phyloP scores from a whole-genome alignment of 2,113 vertebrate species.

The Podarcis cretensis region DNA sequence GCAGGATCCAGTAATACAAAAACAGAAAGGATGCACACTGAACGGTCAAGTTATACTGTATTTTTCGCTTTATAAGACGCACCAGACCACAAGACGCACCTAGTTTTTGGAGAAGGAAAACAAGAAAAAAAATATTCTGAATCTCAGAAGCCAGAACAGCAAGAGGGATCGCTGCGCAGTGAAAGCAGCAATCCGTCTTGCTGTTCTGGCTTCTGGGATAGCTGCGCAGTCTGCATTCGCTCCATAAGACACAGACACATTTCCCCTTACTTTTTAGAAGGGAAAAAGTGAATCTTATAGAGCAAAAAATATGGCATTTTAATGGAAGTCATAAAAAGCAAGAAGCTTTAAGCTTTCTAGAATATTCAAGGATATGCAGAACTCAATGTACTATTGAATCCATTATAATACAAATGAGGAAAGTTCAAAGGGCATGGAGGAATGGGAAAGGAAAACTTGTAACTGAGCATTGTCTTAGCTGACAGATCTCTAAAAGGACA shows the following conservation, averaged over 20 bases:
- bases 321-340: neutral
- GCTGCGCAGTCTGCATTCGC: too few relatives aligned
- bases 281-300: too few relatives aligned
- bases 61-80: too few relatives aligned
- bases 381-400: neutral
- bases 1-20: neutral
- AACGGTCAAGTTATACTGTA: neutral
- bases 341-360: neutral
- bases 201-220: too few relatives aligned
- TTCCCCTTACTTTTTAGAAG: too few relatives aligned
- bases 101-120: too few relatives aligned
- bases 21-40: neutral
- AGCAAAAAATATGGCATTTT: neutral
- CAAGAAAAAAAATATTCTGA: too few relatives aligned
- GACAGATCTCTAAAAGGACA: neutral
- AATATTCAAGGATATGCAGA: neutral
- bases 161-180: too few relatives aligned
- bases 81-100: too few relatives aligned
- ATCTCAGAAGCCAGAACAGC: too few relatives aligned
- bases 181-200: too few relatives aligned
- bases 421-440: neutral
- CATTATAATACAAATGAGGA: neutral
- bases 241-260: too few relatives aligned
- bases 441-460: neutral
- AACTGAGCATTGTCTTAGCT: neutral